A percentile compares a stretch with the other conserved stretches of the same genome.
These are phyloP conservation scores for Pantherophis vulpinus DNA, from an alignment of 2,797 vertebrate genomes.

Conservation along the genomic window DNA sequence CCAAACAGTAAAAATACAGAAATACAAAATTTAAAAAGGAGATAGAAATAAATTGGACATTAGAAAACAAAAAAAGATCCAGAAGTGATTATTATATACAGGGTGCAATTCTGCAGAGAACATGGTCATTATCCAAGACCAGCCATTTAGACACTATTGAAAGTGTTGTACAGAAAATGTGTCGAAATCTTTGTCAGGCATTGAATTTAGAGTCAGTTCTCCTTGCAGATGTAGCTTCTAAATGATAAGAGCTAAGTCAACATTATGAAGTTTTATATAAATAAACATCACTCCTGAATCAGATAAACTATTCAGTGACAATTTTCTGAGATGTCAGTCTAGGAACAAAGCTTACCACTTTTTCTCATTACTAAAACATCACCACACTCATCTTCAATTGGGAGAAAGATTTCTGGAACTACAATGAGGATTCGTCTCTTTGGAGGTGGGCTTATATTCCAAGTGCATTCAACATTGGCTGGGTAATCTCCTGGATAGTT, in stretches of 20 bases:
- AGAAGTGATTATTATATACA: background rate
- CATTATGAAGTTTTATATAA: background rate
- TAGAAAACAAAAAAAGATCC: background rate
- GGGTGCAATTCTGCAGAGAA: background rate
- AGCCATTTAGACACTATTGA: background rate
- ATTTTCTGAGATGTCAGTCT: background rate
- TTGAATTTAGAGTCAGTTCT: background rate
- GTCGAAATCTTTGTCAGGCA: background rate
- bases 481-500: constrained; percentile 98
- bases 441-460: constrained; percentile 93
- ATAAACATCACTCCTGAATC: background rate
- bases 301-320: background rate
- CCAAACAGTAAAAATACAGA: no score
- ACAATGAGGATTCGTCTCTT: constrained; percentile 95
- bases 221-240: background rate
- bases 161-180: background rate
- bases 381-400: constrained; percentile 94
- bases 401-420: constrained; percentile 96
- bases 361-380: constrained; percentile 97
- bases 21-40: background rate
- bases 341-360: constrained; percentile 78
- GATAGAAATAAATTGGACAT: background rate
- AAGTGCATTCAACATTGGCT: constrained; percentile 91
- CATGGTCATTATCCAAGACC: background rate
- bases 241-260: background rate